Evolutionary conservation across 2,113 vertebrate species (phyloP), one percentile per base, ranked within the genome.

Genomic region (Delphinus delphis): DNA sequence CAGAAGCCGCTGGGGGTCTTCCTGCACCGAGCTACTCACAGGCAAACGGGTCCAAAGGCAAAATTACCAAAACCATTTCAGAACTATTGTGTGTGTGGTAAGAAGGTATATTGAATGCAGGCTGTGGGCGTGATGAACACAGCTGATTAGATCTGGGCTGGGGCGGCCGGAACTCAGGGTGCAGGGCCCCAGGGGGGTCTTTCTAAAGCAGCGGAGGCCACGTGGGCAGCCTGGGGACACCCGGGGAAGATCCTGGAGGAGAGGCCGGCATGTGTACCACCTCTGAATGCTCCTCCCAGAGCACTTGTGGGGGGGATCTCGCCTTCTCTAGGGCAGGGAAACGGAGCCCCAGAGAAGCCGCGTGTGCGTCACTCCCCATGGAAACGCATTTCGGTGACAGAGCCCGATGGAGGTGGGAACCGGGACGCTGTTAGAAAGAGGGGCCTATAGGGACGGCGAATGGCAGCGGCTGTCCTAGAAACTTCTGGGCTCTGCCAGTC

Each of bases 391-490:
- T 21, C 0, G 0, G 73, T 11, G 83, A 68, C 58, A 25, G 38
- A 50, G 38, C 63, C n/a, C 8, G 53, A 7, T 1, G 10, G 44
- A 13, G 74, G 60, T 33, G 18, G 71, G 93, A 92, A 71, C 86
- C 65, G 28, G 86, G 86, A 17, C 95, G 38, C 90, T 90, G 55
- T 90, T 97, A 93, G 98, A 96, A 97, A 97, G 97, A 53, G 58
- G 50, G 47, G n/a, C 74, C 95, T 84, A 84, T 70, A 13, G 97
- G 97, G 95, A 97, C 31, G 2, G 4, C 81, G 20, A 0, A 12
- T 0, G 36, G 90, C 68, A 26, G 65, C 0, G 65, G 74, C 90
- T 97, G 98, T 92, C 97, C 97, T 96, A 95, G 97, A 98, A 97
- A 97, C 55, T 44, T 60, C 94, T 11, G 0, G 80, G 77, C 90